Evolutionary conservation across 2,113 vertebrate genomes (phyloP).

Genomic region (Puma concolor): DNA sequence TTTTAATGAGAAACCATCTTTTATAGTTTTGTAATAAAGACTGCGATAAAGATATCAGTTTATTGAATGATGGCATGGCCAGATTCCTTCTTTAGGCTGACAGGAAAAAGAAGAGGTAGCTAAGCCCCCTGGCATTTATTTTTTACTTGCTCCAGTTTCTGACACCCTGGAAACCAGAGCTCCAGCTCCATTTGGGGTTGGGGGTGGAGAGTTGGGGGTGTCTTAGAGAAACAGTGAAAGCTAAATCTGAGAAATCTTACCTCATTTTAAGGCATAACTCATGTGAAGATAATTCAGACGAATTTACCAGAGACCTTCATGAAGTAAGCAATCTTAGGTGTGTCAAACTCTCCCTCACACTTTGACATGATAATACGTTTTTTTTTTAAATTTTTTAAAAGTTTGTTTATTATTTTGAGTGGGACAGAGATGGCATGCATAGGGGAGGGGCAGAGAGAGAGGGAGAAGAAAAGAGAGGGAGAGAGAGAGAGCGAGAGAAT

Average conservation of each 20-base stretch:
- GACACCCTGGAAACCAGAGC: neutral
- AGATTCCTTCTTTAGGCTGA: neutral
- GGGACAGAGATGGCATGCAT: no score
- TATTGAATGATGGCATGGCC: neutral
- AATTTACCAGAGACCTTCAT: neutral
- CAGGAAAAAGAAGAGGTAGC: neutral
- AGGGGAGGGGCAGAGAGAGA: no score
- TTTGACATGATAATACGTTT: neutral
- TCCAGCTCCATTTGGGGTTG: neutral
- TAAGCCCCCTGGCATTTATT: neutral
- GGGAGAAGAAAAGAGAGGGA: no score
- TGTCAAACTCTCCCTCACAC: neutral
- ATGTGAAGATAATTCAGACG: neutral
- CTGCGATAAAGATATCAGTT: neutral
- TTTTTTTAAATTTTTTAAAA: no score
- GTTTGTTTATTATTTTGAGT: no score
- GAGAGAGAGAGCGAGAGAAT: no score
- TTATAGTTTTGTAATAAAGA: neutral
- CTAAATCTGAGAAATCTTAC: neutral
- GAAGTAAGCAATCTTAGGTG: neutral
- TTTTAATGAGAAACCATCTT: neutral
- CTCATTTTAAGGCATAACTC: neutral
- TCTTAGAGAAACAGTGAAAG: neutral
- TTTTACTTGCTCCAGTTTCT: neutral
- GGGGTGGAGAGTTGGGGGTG: neutral